Evolutionary conservation across 1,140 invertebrate genomes (phyloP).

Genomic region (Cydia splendana): DNA sequence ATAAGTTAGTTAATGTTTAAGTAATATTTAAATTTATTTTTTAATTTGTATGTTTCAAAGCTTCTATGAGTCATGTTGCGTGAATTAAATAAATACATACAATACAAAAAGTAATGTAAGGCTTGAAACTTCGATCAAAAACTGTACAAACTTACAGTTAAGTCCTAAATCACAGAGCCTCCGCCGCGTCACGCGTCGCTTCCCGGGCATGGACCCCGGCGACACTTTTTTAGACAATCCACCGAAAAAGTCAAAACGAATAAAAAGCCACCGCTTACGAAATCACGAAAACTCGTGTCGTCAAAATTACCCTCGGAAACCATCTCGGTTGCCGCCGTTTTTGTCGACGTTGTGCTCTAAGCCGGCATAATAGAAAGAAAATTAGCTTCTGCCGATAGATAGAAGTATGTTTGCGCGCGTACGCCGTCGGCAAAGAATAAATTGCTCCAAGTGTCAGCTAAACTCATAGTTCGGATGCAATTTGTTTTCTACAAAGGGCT

Average conservation of each 20-base stretch:
- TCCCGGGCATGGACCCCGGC: conserved; percentile 46
- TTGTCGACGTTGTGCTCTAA: conserved; percentile 28
- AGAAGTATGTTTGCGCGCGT: conserved; percentile 5
- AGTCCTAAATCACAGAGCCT: background rate
- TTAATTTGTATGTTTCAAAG: no score
- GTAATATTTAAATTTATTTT: no score
- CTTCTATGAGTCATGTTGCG: no score
- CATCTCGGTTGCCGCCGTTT: background rate
- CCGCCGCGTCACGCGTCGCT: conserved; percentile 36
- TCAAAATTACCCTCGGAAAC: conserved; percentile 48
- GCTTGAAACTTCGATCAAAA: background rate
- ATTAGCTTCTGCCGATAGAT: conserved; percentile 11
- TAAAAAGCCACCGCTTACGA: conserved; percentile 51
- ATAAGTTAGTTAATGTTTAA: no score
- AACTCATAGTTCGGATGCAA: conserved; percentile 43
- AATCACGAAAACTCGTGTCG: conserved; percentile 62
- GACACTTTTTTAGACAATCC: conserved; percentile 51
- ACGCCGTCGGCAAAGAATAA: conserved; percentile 42
- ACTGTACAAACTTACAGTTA: conserved; percentile 23
- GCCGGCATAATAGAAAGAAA: background rate
- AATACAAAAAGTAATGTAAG: background rate
- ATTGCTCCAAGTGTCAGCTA: conserved; percentile 45
- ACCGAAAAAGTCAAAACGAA: conserved; percentile 52
- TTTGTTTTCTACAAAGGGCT: conserved; percentile 48
- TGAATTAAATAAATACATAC: no score